phyloP scores from a whole-genome alignment of 2,797 vertebrate species.

The Lutjanus argentimaculatus region DNA sequence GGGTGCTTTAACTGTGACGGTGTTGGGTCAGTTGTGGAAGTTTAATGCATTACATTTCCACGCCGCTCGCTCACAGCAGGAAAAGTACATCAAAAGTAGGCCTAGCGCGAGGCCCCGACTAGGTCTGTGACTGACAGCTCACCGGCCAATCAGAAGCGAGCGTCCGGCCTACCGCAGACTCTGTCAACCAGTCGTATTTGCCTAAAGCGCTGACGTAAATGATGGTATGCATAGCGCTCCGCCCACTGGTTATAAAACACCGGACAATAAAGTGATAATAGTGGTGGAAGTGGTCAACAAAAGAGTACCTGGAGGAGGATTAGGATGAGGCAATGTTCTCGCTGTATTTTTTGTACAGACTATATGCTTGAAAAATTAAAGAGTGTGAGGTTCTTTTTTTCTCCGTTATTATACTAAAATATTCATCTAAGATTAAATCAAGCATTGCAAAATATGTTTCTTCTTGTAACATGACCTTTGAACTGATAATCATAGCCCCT shows the following conservation, averaged over 20 bases:
- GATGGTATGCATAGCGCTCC: constrained; percentile 31
- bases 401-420: neutral
- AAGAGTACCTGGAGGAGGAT: rapidly evolving
- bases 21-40: constrained; percentile 51
- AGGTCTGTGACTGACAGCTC: constrained; percentile 66
- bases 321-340: neutral
- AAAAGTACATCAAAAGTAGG: constrained; percentile 78
- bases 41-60: constrained; percentile 67
- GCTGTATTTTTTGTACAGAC: rapidly evolving
- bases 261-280: constrained; percentile 71
- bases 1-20: neutral
- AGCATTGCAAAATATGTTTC: neutral
- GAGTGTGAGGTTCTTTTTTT: rapidly evolving
- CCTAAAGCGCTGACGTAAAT: constrained; percentile 6
- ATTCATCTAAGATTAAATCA: neutral
- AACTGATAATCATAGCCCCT: neutral
- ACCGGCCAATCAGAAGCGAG: constrained; percentile 55
- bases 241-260: constrained; percentile 80
- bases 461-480: neutral
- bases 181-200: constrained; percentile 33
- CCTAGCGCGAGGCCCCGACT: constrained; percentile 74
- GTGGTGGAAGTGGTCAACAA: constrained; percentile 22
- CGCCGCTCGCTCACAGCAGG: constrained; percentile 57
- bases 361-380: neutral
- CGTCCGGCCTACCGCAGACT: constrained; percentile 11